Evolutionary conservation across 2,113 vertebrate genomes (phyloP).

Genomic region (Cairina moschata): DNA sequence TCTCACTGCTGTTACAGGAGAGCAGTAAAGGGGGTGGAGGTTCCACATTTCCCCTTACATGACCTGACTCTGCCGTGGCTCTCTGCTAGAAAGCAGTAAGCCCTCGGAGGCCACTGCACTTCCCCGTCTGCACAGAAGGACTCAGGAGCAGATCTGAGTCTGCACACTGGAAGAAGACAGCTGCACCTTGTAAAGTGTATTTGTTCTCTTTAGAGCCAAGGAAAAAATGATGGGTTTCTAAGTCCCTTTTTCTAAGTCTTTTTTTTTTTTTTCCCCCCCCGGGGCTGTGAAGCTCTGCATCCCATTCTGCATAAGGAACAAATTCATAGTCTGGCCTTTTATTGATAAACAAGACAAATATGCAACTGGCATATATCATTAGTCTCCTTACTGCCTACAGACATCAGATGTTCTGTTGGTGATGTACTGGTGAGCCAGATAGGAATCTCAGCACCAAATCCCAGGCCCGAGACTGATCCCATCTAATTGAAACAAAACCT

Average conservation of each 20-base stretch:
- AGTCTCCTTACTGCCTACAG: background rate
- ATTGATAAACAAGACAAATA: constrained; percentile 50
- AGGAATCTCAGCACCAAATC: constrained; percentile 40
- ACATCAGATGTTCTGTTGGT: constrained; percentile 26
- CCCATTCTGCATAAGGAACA: constrained; percentile 33
- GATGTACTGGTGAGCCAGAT: constrained; percentile 18
- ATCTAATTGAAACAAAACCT: constrained; percentile 50
- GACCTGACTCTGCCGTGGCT: background rate
- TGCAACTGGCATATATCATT: constrained; percentile 27
- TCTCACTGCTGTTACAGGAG: background rate
- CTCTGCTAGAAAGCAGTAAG: background rate
- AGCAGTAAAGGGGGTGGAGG: background rate
- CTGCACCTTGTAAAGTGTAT: constrained; percentile 6
- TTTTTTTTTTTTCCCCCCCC: background rate
- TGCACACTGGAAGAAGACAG: background rate
- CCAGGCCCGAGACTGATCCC: constrained; percentile 15
- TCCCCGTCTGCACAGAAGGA: background rate
- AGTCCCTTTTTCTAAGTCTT: background rate
- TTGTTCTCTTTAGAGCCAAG: background rate
- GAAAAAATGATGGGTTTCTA: background rate
- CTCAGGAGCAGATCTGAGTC: background rate
- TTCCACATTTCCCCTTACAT: background rate
- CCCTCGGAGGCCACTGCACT: background rate
- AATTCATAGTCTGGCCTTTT: constrained; percentile 19
- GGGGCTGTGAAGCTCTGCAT: constrained; percentile 5